Evolutionary conservation across 1,140 invertebrate species (phyloP), one percentile per base, ranked within the genome.

Genomic region (Leptopilina clavipes): DNA sequence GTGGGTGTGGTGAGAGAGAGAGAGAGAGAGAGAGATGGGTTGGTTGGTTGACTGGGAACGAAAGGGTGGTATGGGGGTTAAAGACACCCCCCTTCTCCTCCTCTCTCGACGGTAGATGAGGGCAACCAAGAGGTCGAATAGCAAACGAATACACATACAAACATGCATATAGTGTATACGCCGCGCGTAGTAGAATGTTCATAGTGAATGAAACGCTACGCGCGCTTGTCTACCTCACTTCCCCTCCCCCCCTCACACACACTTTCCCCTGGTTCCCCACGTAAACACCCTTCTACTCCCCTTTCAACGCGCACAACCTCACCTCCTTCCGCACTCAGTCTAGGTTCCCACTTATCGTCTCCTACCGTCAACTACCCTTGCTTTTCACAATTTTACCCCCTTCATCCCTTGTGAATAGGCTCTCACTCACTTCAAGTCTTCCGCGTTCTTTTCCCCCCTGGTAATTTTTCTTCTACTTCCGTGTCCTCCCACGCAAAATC

Each of bases 141-240:
- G 22, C 56, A 65, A 65, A 65, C 19, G 22, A 65, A 31, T 65
- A 22, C 19, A 65, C 11, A 65, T 14, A 65, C 56, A 31, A 25
- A 65, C n/a, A 65, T 19, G 31, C 31, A 5, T 19, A 65, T 65
- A 65, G 22, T 59, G 12, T 22, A 22, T 59, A 11, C 22, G 22
- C 10, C 11, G 37, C 19, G 56, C 12, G 22, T 65, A 65, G 56
- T 65, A 65, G 19, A 65, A 22, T 11, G 56, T 19, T 65, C 10
- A 31, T 65, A 65, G 56, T 65, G 56, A 65, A 65, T 65, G 56
- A 65, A 65, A n/a, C n/a, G 56, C 56, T 65, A 65, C 56, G 22
- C 56, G 56, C 11, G 56, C 12, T 65, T 65, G 19, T 65, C 19
- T 65, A 65, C 19, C 25, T n/a, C n/a, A n/a, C n/a, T 1, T 25